Conservation (phyloP, 2,113 vertebrate species). For the Gorsachius goisagi region DNA sequence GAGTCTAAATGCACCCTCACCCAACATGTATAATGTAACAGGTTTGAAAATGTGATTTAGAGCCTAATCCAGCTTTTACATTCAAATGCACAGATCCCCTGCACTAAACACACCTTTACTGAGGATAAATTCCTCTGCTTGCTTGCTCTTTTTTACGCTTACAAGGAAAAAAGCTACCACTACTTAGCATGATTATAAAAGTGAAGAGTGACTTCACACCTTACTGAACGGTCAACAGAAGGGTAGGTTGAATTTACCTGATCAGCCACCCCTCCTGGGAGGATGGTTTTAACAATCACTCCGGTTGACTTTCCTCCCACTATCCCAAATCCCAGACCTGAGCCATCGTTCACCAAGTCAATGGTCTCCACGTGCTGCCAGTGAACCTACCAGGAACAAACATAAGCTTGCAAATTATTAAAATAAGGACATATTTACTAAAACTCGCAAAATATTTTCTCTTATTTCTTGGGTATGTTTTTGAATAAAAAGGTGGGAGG, state of each 20-base stretch:
- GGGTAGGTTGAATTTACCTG: slow-evolving; percentile 74
- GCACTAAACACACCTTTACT: background rate
- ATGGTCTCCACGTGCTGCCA: slow-evolving; percentile 93
- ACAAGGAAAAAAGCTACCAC: background rate
- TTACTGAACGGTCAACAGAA: background rate
- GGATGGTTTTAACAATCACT: slow-evolving; percentile 94
- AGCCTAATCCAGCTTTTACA: background rate
- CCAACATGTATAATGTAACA: background rate
- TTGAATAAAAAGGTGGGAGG: background rate
- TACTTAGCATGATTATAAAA: background rate
- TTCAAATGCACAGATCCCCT: background rate
- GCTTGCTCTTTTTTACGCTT: background rate
- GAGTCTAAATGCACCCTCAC: background rate
- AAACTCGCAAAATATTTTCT: background rate
- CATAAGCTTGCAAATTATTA: background rate
- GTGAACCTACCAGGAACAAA: slow-evolving; percentile 76
- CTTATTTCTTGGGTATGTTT: background rate
- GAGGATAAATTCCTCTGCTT: background rate
- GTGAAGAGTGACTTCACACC: background rate
- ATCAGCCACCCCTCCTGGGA: slow-evolving; percentile 92
- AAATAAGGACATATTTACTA: background rate
- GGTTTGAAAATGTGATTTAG: background rate
- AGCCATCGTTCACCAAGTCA: slow-evolving; percentile 92
- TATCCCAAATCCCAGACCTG: slow-evolving; percentile 93
- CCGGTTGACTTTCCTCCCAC: slow-evolving; percentile 93